Percentiles rank a stretch among this genome's conserved stretches.
Evolutionary conservation across 2,113 vertebrate species (phyloP).

Genomic region (Pleuronectes platessa): DNA sequence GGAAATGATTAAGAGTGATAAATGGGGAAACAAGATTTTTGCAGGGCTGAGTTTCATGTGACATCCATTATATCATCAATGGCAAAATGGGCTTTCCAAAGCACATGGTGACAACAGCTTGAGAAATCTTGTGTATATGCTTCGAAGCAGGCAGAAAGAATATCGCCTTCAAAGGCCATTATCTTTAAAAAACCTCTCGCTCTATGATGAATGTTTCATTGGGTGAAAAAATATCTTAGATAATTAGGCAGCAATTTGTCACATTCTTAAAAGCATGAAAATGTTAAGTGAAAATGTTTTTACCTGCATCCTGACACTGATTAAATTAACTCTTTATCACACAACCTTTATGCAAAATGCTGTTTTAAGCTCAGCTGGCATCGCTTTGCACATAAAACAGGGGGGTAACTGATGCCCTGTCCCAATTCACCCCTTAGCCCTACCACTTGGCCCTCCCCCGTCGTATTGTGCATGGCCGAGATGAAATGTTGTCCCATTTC

Average conservation of each 20-base stretch:
- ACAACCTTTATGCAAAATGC: slow-evolving; percentile 32
- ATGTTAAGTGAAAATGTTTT: slow-evolving; percentile 33
- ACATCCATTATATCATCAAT: slow-evolving; percentile 73
- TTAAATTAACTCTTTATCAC: slow-evolving; percentile 20
- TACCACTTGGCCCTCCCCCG: no score
- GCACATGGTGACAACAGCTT: slow-evolving; percentile 20
- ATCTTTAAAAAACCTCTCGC: slow-evolving; percentile 18
- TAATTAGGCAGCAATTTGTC: slow-evolving; percentile 55
- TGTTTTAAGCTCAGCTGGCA: slow-evolving; percentile 7
- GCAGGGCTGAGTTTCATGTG: slow-evolving; percentile 61
- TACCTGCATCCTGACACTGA: slow-evolving; percentile 25
- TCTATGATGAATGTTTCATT: slow-evolving; percentile 58
- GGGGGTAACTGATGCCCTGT: no score
- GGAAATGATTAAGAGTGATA: slow-evolving; percentile 84
- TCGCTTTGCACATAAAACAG: slow-evolving; percentile 27
- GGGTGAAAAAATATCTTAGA: slow-evolving; percentile 11
- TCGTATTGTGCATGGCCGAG: no score
- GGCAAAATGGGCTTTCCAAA: slow-evolving; percentile 46
- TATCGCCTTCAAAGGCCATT: slow-evolving; percentile 40
- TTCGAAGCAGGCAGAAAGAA: slow-evolving; percentile 16
- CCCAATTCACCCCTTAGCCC: no score
- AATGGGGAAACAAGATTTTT: slow-evolving; percentile 68
- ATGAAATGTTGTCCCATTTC: no score
- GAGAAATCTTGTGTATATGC: slow-evolving; percentile 11
- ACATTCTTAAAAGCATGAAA: slow-evolving; percentile 42